These are phyloP conservation scores for crab-eating macaque (Macaca fascicularis) DNA, from an alignment of 2,113 vertebrate genomes.

Conservation along the genomic window DNA sequence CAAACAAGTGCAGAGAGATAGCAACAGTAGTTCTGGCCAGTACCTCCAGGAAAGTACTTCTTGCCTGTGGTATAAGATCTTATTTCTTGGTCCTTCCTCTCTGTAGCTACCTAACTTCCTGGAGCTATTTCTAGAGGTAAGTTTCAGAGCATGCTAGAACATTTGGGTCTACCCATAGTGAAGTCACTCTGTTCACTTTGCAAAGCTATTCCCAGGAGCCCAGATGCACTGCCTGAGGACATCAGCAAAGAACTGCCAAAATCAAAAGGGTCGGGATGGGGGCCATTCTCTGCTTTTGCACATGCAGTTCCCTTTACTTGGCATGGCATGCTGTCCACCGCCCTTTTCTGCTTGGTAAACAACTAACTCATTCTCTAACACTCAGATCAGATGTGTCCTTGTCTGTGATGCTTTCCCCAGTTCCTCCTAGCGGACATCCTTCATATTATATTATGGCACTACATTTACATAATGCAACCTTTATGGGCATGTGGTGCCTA, in stretches of 20 bases:
- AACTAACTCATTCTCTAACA: background rate
- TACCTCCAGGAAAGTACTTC: background rate
- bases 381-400: background rate
- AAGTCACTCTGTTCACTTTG: background rate
- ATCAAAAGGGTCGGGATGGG: background rate
- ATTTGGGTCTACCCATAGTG: background rate
- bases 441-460: background rate
- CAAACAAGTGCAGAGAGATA: background rate
- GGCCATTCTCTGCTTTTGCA: background rate
- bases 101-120: background rate
- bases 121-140: background rate
- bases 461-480: background rate
- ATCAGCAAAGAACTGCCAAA: background rate
- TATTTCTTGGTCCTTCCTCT: background rate
- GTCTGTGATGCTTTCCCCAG: background rate
- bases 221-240: background rate
- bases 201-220: background rate
- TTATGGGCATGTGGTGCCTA: background rate
- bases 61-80: background rate
- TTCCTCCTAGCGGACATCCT: background rate
- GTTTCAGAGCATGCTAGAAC: background rate
- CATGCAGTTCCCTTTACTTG: background rate
- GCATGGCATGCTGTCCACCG: background rate
- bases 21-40: background rate
- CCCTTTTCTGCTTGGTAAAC: background rate